phyloP scores from a whole-genome alignment of 2,113 vertebrate genomes.

The Xyliphius kryptos region DNA sequence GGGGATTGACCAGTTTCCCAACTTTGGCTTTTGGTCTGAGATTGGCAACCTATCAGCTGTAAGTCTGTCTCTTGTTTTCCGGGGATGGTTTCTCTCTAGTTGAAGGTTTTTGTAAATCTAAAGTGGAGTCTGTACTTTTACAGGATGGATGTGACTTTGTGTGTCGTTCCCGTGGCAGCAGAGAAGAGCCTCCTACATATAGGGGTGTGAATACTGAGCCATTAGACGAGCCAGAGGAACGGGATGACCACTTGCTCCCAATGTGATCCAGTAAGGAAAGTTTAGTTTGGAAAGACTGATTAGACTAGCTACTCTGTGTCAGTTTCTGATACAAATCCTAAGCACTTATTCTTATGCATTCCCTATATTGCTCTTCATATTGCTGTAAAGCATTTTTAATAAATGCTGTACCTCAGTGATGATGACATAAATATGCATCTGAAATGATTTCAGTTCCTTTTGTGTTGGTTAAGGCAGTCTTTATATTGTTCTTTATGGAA shows the following conservation, averaged over 20 bases:
- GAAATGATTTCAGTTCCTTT: not conserved
- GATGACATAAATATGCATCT: not conserved
- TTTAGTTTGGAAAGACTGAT: not conserved
- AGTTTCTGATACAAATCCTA: not conserved
- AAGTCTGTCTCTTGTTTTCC: conserved; percentile 13
- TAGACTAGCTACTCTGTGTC: not conserved
- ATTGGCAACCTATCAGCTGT: conserved; percentile 89
- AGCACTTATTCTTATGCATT: conserved; percentile 17
- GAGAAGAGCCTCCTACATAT: conserved; percentile 69
- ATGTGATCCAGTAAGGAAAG: conserved; percentile 60
- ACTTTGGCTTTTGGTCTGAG: conserved; percentile 89
- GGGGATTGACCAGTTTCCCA: conserved; percentile 92
- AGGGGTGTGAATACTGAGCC: conserved; percentile 78
- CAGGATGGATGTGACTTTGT: conserved; percentile 97
- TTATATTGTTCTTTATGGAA: not conserved
- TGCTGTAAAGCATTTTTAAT: not conserved
- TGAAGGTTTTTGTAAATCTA: not conserved
- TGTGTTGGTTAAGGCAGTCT: not conserved
- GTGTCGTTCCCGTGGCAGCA: conserved; percentile 76
- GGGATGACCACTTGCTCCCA: conserved; percentile 91
- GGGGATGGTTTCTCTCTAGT: not conserved
- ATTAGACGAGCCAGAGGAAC: conserved; percentile 83
- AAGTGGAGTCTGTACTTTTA: not conserved
- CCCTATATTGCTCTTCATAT: conserved; percentile 5
- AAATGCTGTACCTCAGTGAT: conserved; percentile 5